Evolutionary conservation across 2,888 invertebrate species (phyloP), one percentile per base, ranked within the genome.

Genomic region (Chaetoderma sp.): DNA sequence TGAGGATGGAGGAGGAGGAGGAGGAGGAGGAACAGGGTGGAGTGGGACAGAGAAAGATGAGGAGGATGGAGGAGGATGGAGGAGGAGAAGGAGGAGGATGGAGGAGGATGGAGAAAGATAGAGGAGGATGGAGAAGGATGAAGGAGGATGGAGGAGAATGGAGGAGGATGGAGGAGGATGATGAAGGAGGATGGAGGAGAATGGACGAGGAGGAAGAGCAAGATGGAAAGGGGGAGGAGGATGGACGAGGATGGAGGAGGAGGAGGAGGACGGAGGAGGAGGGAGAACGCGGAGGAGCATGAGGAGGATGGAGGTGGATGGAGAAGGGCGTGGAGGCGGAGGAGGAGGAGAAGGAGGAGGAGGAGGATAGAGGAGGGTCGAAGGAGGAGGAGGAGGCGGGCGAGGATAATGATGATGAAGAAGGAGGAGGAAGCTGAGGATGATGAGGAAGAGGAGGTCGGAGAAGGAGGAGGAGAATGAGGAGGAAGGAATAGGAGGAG

Each of bases 211-310:
- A 25, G 61, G 30, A 28, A n/a, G 39, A n/a, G 39, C n/a, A 36
- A n/a, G 39, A 36, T 10, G 39, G n/a, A 36, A n/a, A 36, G n/a
- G 55, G 55, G 42, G 27, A 57, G 42, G 54, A 61, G 28, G 25
- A n/a, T n/a, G 28, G 55, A 30, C 54, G 44, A 25, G 28, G 42
- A 42, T 23, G 55, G 50, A 21, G 32, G 23, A 56, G 61, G n/a
- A n/a, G n/a, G n/a, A n/a, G n/a, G n/a, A n/a, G n/a, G n/a, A n/a
- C n/a, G n/a, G n/a, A n/a, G n/a, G n/a, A n/a, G n/a, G n/a, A n/a
- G n/a, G n/a, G 55, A 32, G 27, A 33, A 27, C 32, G 55, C 6
- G 27, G 27, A 57, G 23, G 23, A 33, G n/a, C 13, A 32, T 36
- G 10, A 2, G 39, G 4, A 25, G 32, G 21, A 18, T 1, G 27